Conservation (phyloP, 2,113 vertebrate genomes). For the Dromiciops gliroides region DNA sequence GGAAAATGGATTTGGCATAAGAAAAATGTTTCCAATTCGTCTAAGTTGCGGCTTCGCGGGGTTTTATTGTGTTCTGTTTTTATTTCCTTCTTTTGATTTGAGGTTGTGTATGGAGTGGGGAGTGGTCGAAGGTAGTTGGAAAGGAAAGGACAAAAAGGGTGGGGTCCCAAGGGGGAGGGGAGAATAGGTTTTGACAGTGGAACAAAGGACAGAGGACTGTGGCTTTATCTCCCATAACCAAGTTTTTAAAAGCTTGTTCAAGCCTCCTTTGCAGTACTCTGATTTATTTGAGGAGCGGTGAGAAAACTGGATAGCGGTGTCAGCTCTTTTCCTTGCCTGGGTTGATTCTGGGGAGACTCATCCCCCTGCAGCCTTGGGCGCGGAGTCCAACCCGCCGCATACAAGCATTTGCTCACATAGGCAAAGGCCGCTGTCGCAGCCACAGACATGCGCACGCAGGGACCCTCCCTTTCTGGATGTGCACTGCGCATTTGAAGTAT, state of each 20-base stretch:
- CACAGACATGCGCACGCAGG: constrained; percentile 2
- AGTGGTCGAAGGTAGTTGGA: not conserved
- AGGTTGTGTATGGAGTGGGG: not conserved
- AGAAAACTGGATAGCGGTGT: not conserved
- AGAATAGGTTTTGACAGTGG: constrained; percentile 21
- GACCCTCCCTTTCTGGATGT: constrained; percentile 8
- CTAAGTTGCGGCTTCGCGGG: not conserved
- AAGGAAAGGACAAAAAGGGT: constrained; percentile 26
- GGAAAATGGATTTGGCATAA: not conserved
- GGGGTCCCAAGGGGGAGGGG: constrained; percentile 49
- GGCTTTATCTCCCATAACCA: not conserved
- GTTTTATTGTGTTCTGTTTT: not conserved
- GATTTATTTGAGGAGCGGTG: not conserved
- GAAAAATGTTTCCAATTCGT: not conserved
- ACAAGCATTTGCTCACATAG: not conserved
- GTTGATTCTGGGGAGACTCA: constrained; percentile 1
- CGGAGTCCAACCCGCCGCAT: not conserved
- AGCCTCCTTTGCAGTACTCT: not conserved
- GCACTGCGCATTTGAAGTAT: not conserved
- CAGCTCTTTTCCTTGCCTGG: not conserved
- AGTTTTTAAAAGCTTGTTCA: not conserved
- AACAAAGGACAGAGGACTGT: constrained; percentile 69
- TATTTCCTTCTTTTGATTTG: not conserved
- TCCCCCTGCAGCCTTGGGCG: constrained; percentile 13
- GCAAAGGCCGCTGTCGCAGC: not conserved